Percentiles rank a stretch among this genome's conserved stretches.
phyloP scores from a whole-genome alignment of 1,140 invertebrate species.

The Nasonia vitripennis region DNA sequence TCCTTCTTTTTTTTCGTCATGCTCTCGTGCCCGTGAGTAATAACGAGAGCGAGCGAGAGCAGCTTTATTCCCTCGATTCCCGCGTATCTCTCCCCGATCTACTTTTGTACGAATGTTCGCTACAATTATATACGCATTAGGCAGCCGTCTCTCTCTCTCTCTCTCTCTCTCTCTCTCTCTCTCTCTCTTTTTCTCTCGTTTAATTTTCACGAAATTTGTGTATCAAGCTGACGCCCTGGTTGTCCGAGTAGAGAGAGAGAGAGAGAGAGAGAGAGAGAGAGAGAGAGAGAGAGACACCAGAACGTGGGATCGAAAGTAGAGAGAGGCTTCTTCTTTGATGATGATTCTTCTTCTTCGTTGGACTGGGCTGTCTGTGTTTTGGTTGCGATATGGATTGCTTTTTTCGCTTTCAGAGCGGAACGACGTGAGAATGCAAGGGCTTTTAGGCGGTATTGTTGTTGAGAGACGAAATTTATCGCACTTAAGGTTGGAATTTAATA shows the following conservation, averaged over 20 bases:
- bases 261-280: no score
- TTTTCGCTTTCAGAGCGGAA: conserved; percentile 8
- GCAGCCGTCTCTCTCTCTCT: not conserved
- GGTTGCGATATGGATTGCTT: not conserved
- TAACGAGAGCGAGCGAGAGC: conserved; percentile 27
- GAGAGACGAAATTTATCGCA: not conserved
- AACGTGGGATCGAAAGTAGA: not conserved
- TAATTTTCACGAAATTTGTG: conserved; percentile 1
- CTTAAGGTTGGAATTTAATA: no score
- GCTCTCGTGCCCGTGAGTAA: conserved; percentile 51
- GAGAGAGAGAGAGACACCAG: not conserved
- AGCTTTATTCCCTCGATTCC: conserved; percentile 30
- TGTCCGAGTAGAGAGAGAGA: not conserved
- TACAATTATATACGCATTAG: conserved; percentile 39
- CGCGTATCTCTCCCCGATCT: conserved; percentile 22
- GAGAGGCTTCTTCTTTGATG: not conserved
- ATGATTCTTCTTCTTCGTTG: not conserved
- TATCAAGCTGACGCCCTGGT: not conserved
- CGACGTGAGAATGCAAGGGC: not conserved
- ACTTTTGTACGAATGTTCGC: conserved; percentile 20
- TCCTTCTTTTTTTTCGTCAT: conserved; percentile 32
- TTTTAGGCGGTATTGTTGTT: not conserved
- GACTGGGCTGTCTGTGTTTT: not conserved
- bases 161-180: not conserved
- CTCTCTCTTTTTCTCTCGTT: not conserved